phyloP scores from a whole-genome alignment of 2,888 invertebrate species.

The Heliothis peltigera region DNA sequence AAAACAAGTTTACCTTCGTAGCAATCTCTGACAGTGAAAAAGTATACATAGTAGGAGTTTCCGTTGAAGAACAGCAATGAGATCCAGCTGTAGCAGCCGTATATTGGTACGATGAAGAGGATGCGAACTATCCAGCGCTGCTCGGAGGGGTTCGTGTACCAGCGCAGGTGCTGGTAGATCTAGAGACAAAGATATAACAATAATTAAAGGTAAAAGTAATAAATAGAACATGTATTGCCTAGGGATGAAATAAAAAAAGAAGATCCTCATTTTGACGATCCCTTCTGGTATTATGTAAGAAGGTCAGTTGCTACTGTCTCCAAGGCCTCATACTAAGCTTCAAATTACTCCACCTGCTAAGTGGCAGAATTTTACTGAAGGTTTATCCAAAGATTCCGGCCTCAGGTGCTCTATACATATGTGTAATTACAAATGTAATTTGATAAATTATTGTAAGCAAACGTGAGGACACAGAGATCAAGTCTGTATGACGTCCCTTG shows the following conservation, averaged over 20 bases:
- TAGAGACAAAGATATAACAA: slow-evolving; percentile 79
- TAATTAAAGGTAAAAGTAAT: neutral
- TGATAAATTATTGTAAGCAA: too few species aligned
- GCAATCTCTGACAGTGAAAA: slow-evolving; percentile 99
- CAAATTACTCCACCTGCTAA: too few species aligned
- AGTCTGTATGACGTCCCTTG: neutral
- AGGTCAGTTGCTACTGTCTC: too few species aligned
- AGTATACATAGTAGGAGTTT: slow-evolving; percentile 99
- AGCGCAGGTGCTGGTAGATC: slow-evolving; percentile 99
- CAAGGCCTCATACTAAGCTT: too few species aligned
- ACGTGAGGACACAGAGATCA: too few species aligned
- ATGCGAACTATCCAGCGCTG: slow-evolving; percentile 99
- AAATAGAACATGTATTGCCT: neutral
- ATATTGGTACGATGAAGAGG: slow-evolving; percentile 99
- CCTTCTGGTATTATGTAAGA: too few species aligned
- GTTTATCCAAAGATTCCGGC: too few species aligned
- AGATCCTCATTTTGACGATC: neutral
- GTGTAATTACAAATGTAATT: too few species aligned
- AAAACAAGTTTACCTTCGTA: slow-evolving; percentile 95
- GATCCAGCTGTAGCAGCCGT: slow-evolving; percentile 99
- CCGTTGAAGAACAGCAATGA: slow-evolving; percentile 99
- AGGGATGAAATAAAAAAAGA: neutral
- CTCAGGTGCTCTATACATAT: too few species aligned
- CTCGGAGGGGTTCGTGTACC: slow-evolving; percentile 99
- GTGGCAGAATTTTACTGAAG: too few species aligned